Base-by-base conservation (phyloP, 2,888 invertebrate genomes). In the Troides aeacus region DNA sequence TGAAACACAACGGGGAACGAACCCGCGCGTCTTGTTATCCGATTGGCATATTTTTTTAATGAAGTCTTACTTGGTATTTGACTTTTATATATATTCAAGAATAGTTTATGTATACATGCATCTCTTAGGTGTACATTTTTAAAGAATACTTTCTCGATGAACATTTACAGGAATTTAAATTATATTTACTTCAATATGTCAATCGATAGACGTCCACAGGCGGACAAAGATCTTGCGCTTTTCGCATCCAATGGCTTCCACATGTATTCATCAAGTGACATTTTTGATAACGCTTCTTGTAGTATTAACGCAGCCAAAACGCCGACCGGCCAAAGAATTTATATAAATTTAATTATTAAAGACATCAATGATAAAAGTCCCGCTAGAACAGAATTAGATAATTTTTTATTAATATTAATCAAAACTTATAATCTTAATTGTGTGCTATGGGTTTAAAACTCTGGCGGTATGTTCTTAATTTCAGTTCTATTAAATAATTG, bases 231-330 rank as follows among this genome's bases (percentile, higher is more conserved):
- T 30, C 30, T 30, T 30, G 30, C 30, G 30, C 30, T 30, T 4
- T 30, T 3, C 5, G 30, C 30, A 30, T 57, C 10, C 23, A 21
- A 2, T 59, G 24, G 17, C 23, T 24, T 59, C 15, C 24, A 12
- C 30, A 59, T 30, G 3, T 30, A 30, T 30, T 30, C 30, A 23
- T 59, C 59, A 24, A 17, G 59, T 62, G 21, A 62, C 42, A 21
- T 62, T 18, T 69, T 50, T 56, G 50, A 53, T 24, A 36, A 56
- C 30, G 17, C 23, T 58, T 56, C 42, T 62, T 61, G 60, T 56
- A 69, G 63, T 66, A 64, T 66, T 69, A 66, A 50, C 60, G 17
- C 64, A 66, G 66, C 56, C 66, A 71, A 71, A 68, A 62, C 15
- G 46, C 23, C 36, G 39, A 50, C 30, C 24, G 64, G 70, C 71